Percentiles rank a stretch among this genome's conserved stretches.
Evolutionary conservation across 2,113 vertebrate genomes (phyloP).

Genomic region (Choloepus hoffmanni): DNA sequence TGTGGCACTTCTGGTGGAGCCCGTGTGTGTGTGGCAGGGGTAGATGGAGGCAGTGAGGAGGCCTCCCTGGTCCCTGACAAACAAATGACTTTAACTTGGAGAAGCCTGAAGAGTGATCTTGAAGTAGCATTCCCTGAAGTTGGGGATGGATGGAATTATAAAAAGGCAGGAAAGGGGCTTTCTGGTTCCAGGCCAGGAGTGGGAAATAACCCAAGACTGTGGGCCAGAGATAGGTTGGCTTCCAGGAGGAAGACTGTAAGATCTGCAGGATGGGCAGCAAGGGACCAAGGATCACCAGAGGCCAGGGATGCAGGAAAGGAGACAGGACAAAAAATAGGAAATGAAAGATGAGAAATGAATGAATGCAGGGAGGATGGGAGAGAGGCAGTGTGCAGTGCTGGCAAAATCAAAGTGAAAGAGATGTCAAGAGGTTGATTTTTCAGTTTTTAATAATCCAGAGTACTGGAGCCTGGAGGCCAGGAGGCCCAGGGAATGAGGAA

Average conservation of each 20-base stretch:
- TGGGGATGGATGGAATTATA: no score
- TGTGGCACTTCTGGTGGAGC: not conserved
- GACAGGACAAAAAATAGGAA: not conserved
- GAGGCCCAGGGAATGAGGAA: not conserved
- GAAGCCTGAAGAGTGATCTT: not conserved
- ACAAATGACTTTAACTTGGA: not conserved
- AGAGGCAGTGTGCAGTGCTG: not conserved
- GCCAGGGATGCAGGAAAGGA: not conserved
- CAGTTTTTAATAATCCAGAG: slow-evolving; percentile 38
- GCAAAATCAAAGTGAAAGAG: slow-evolving; percentile 57
- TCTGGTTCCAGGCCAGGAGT: not conserved
- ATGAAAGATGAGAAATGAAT: not conserved
- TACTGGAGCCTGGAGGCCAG: slow-evolving; percentile 22
- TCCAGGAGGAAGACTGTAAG: not conserved
- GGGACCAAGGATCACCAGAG: not conserved
- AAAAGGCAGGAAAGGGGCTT: not conserved
- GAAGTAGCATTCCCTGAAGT: not conserved
- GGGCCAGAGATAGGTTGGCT: not conserved
- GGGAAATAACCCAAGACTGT: not conserved
- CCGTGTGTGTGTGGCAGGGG: not conserved
- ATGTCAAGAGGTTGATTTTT: slow-evolving; percentile 32
- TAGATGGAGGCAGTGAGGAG: not conserved
- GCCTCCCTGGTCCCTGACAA: not conserved
- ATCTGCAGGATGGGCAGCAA: not conserved
- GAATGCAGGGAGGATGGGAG: not conserved